Conservation (phyloP, 2,888 invertebrate genomes). For the Gerris lacustris region DNA sequence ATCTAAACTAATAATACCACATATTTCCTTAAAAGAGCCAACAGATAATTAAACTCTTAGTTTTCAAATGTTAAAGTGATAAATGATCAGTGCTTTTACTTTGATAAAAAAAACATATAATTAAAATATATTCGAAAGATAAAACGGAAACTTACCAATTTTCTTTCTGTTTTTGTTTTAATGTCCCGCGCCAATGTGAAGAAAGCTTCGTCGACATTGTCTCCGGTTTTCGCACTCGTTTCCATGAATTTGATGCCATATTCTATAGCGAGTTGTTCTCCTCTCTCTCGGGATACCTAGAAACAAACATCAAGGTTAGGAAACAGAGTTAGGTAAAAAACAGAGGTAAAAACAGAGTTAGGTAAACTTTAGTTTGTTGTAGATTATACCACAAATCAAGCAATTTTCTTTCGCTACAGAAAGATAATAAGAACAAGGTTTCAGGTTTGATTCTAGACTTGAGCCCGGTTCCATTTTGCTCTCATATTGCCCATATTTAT, state of each 20-base stretch:
- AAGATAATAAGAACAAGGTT: no score
- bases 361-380: background rate
- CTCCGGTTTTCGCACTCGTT: conserved; percentile 94
- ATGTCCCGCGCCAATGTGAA: conserved; percentile 94
- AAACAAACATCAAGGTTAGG: background rate
- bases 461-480: no score
- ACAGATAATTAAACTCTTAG: no score
- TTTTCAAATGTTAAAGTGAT: no score
- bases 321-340: background rate
- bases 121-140: no score
- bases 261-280: conserved; percentile 92
- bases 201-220: conserved; percentile 96
- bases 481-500: no score
- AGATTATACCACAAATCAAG: background rate
- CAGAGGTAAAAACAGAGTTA: background rate
- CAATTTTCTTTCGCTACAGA: background rate
- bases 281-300: conserved; percentile 84
- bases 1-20: no score
- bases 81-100: no score
- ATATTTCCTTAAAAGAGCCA: no score
- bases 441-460: no score
- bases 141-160: conserved; percentile 59
- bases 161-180: conserved; percentile 95
- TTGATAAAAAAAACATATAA: no score
- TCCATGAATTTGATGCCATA: conserved; percentile 99